A percentile compares a stretch with the other conserved stretches of the same genome.
phyloP scores from a whole-genome alignment of 2,113 vertebrate genomes.

The Natator depressus region DNA sequence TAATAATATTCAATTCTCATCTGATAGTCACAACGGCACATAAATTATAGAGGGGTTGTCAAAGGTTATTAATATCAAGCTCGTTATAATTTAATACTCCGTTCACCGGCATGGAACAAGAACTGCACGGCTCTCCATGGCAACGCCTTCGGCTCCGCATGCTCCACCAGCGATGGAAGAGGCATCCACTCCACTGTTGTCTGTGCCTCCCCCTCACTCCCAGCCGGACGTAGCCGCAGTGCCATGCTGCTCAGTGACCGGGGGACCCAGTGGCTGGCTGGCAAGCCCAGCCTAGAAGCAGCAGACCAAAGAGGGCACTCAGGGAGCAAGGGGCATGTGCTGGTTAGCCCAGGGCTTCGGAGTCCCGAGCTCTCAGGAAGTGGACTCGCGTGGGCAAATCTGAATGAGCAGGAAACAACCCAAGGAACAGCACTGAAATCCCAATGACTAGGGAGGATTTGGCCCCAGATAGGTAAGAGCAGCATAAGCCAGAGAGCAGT shows the following conservation, averaged over 20 bases:
- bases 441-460: too few relatives aligned
- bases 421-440: accelerated
- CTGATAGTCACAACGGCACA: neutral
- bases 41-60: neutral
- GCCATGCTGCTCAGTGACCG: neutral
- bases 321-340: too few relatives aligned
- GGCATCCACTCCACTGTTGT: neutral
- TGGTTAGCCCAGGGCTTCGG: neutral
- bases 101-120: neutral
- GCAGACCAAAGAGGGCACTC: neutral
- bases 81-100: neutral
- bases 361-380: neutral
- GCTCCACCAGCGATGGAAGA: neutral
- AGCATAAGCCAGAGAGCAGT: neutral
- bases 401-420: neutral
- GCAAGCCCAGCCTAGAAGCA: neutral
- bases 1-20: neutral
- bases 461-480: neutral
- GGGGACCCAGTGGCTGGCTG: neutral
- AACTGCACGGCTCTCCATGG: accelerated
- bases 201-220: neutral
- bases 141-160: neutral
- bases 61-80: neutral
- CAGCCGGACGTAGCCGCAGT: neutral
- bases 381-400: too few relatives aligned